A percentile compares a stretch with the other conserved stretches of the same genome.
These are phyloP conservation scores for Aphelinus atriplicis DNA, from an alignment of 1,140 invertebrate species.

Conservation along the genomic window DNA sequence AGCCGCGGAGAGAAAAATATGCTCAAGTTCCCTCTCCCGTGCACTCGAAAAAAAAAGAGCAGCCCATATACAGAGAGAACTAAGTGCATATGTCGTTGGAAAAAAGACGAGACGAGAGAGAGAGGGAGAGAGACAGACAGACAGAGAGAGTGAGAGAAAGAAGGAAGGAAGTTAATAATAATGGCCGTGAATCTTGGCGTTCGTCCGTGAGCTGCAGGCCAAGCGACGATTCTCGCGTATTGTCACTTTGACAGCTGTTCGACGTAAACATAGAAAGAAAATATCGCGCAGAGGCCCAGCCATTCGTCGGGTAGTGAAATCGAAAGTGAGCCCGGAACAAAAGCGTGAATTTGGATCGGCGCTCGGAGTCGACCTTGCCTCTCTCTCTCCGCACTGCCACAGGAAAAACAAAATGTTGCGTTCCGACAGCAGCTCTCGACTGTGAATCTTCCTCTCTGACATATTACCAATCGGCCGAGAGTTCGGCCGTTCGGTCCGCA, in stretches of 20 bases:
- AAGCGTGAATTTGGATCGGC: constrained; percentile 14
- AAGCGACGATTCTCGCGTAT: neutral
- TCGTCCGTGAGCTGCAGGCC: neutral
- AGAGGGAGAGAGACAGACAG: constrained; percentile 18
- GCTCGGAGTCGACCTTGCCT: constrained; percentile 15
- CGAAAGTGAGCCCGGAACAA: constrained; percentile 25
- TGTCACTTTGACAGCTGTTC: constrained; percentile 48
- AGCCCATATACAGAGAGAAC: too few relatives aligned
- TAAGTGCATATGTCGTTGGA: too few relatives aligned
- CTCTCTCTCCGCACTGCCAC: too few relatives aligned
- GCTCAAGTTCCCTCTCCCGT: too few relatives aligned
- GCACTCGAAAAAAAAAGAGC: too few relatives aligned
- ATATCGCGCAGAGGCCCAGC: constrained; percentile 2
- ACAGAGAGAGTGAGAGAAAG: constrained; percentile 23
- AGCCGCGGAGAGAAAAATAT: too few relatives aligned
- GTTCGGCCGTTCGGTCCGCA: neutral
- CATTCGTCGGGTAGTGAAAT: constrained; percentile 20
- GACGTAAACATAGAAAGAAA: constrained; percentile 43
- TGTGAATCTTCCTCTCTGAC: too few relatives aligned
- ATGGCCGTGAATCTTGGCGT: constrained; percentile 17
- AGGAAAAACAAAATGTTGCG: too few relatives aligned
- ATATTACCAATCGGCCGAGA: too few relatives aligned
- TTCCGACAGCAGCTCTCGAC: too few relatives aligned
- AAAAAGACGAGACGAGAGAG: constrained; percentile 6
- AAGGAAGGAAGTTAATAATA: neutral